Conservation (phyloP, 1,140 invertebrate genomes). For the Drosophila hydei region DNA sequence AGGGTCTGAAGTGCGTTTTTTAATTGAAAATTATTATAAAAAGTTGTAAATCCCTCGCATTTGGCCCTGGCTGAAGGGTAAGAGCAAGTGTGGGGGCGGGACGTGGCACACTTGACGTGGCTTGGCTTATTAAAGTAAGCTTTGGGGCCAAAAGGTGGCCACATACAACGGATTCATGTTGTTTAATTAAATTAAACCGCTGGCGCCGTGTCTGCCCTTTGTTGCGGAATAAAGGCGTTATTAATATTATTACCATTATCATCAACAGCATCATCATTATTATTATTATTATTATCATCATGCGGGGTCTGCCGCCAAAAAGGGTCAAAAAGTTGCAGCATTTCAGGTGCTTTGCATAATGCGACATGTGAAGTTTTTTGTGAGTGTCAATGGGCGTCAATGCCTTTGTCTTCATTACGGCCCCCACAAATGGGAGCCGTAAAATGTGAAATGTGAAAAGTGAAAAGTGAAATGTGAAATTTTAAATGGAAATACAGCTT, state of each 20-base stretch:
- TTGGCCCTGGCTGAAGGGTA: slow-evolving; percentile 8
- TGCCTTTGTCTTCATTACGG: slow-evolving; percentile 73
- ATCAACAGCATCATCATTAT: slow-evolving; percentile 71
- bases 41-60: slow-evolving; percentile 75
- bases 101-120: slow-evolving; percentile 25
- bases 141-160: slow-evolving; percentile 65
- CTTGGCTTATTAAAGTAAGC: slow-evolving; percentile 56
- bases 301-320: slow-evolving; percentile 29
- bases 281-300: slow-evolving; percentile 51
- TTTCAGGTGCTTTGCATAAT: slow-evolving; percentile 74
- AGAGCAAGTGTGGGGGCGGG: background rate
- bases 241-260: slow-evolving; percentile 80
- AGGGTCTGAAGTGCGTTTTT: slow-evolving; percentile 69
- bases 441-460: slow-evolving; percentile 44
- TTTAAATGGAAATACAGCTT: slow-evolving; percentile 42
- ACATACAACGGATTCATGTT: slow-evolving; percentile 75
- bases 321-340: slow-evolving; percentile 57
- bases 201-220: slow-evolving; percentile 60
- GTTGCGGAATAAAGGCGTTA: slow-evolving; percentile 78
- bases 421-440: slow-evolving; percentile 35
- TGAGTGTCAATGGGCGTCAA: slow-evolving; percentile 65
- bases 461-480: slow-evolving; percentile 17
- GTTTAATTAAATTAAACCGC: slow-evolving; percentile 80
- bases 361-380: slow-evolving; percentile 69
- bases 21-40: slow-evolving; percentile 82